Base-by-base conservation (phyloP, 2,113 vertebrate genomes). In the Notiomystis cincta region DNA sequence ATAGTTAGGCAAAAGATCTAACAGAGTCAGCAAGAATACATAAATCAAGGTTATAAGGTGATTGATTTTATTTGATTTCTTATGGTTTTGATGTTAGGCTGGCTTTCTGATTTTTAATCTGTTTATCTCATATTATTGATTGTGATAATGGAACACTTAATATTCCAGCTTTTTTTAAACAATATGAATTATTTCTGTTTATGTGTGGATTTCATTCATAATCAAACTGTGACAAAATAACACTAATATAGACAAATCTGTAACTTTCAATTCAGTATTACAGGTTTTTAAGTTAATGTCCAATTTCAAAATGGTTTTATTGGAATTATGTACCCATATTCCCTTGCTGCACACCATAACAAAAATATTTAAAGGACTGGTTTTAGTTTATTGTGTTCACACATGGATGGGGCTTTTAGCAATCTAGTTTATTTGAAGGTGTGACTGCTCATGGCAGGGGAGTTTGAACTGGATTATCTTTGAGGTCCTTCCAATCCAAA, bases 121-220 rank as follows among this genome's bases (percentile, higher is more conserved):
- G 16, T 54, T 95, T 95, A 85, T 93, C 97, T 96, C 93, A 77
- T 87, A 30, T 60, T 96, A 97, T 95, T 95, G 87, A 93, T 96
- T 95, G 64, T 48, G 28, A 64, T 61, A 95, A 66, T 11, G 8
- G 45, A 64, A 85, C 78, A 83, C 72, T 84, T 94, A 77, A 77
- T 82, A 72, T 65, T 93, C 40, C 50, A 61, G 25, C 4, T 69
- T 85, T 93, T 96, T 80, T 81, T 54, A 48, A 95, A 72, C 65
- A 62, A 23, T 72, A 87, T 88, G 73, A 93, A 93, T 96, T 96
- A 86, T 78, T 90, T 96, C 57, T 13, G 89, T 92, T 96, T 97
- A 91, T 92, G 21, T 42, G 58, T 40, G 44, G 8, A 92, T 94
- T 96, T 91, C 7, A 84, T 61, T 96, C 82, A 38, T 90, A 97